Evolutionary conservation across 2,888 invertebrate species (phyloP).

Genomic region (Sesia apiformis): DNA sequence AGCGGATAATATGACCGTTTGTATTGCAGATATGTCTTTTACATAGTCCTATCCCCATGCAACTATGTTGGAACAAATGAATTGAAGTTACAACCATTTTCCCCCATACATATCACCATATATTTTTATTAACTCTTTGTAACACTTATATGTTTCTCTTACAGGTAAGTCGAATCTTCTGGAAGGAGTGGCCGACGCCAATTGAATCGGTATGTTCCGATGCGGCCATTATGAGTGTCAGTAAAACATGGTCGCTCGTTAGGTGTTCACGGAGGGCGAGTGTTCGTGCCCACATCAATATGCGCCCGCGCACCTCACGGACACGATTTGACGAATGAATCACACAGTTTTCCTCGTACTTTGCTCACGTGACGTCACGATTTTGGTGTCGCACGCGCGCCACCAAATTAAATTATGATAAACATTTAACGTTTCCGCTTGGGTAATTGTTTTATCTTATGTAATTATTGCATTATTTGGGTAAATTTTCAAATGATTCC

Average conservation of each 20-base stretch:
- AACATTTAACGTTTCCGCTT: conserved; percentile 46
- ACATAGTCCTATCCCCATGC: too few species aligned
- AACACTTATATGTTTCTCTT: background rate
- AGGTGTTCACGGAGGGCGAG: conserved; percentile 41
- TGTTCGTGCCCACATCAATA: conserved; percentile 50
- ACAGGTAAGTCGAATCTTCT: conserved; percentile 15
- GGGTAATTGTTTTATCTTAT: conserved; percentile 21
- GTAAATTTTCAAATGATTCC: too few species aligned
- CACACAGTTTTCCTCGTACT: conserved; percentile 42
- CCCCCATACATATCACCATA: background rate
- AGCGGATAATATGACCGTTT: too few species aligned
- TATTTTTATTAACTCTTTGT: background rate
- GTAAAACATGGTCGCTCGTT: conserved; percentile 43
- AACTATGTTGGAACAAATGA: too few species aligned
- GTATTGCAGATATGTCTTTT: too few species aligned
- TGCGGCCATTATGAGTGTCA: conserved; percentile 34
- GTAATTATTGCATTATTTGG: too few species aligned
- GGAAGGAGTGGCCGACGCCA: conserved; percentile 18
- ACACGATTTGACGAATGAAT: conserved; percentile 63
- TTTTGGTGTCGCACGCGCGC: conserved; percentile 54
- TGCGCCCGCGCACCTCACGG: conserved; percentile 62
- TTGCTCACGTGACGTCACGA: conserved; percentile 66
- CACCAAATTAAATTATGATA: conserved; percentile 47
- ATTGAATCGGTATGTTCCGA: conserved; percentile 8
- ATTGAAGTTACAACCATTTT: too few species aligned